phyloP scores from a whole-genome alignment of 2,888 invertebrate genomes.

The Apoderus coryli region DNA sequence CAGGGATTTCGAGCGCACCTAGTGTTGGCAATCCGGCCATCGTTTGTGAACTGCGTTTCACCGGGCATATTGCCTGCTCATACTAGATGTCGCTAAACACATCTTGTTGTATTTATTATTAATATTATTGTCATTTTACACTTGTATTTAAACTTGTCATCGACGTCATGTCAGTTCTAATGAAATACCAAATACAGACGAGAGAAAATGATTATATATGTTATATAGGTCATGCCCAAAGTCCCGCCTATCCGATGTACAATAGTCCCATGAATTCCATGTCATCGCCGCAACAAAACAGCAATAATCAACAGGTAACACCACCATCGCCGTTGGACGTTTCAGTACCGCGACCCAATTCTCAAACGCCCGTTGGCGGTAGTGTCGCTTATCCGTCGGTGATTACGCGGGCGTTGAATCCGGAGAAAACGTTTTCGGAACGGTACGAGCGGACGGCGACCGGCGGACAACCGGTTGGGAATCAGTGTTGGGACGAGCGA shows the following conservation, averaged over 20 bases:
- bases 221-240: conserved; percentile 56
- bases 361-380: conserved; percentile 39
- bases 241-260: conserved; percentile 72
- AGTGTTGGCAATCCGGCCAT: no score
- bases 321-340: conserved; percentile 58
- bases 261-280: conserved; percentile 69
- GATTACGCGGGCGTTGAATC: conserved; percentile 57
- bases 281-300: conserved; percentile 54
- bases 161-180: no score
- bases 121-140: no score
- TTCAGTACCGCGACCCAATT: conserved; percentile 47
- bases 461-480: conserved; percentile 15
- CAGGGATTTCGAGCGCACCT: no score
- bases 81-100: no score
- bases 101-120: no score
- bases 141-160: no score
- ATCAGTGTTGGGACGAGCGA: conserved; percentile 44
- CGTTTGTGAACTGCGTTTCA: no score
- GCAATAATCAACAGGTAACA: conserved; percentile 36
- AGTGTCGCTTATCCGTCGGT: conserved; percentile 68
- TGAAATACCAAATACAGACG: no score
- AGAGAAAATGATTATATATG: no score
- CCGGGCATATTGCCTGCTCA: no score
- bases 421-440: conserved; percentile 41
- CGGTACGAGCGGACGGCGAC: conserved; percentile 40